Base-by-base conservation (phyloP, 2,113 vertebrate species). In the Sylvietta virens region DNA sequence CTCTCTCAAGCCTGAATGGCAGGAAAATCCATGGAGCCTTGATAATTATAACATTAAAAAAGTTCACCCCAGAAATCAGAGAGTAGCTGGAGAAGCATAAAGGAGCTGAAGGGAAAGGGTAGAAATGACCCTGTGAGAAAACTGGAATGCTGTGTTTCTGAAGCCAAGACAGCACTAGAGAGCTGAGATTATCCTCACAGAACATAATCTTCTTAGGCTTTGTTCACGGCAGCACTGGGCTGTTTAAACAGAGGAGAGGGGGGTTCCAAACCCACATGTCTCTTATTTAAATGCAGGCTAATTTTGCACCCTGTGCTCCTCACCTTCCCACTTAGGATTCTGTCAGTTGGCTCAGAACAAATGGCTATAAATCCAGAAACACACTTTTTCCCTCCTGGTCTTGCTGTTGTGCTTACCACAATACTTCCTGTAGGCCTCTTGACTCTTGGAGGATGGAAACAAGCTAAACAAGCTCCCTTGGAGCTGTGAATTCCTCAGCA, bases 121-220 rank as follows among this genome's bases (percentile, higher is more conserved):
- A 88, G 80, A 87, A 92, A 92, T 79, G 88, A 81, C 77, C 83
- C 86, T 80, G 66, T 1, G 33, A 96, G 95, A 89, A 96, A 94
- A 91, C 71, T 85, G 87, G 80, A 95, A 92, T 94, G 77, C 84
- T 60, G 67, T 90, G 71, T 93, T 97, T 96, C 84, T 80, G 77
- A 85, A 87, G 91, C 92, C 90, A 94, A 85, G 82, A 74, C 56
- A 86, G 93, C 85, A 87, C 93, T 92, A 87, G 95, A 94, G 91
- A 89, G 80, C 77, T 81, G 92, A 92, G 94, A 96, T 97, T 96
- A 95, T 93, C 79, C 77, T 97, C 81, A 72, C 73, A 79, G 57
- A 94, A 72, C 39, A 56, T 96, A 97, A 96, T 92, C 95, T 95
- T 92, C 50, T 96, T 96, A 97, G 60, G 90, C 85, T 97, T 97